phyloP scores from a whole-genome alignment of 2,888 invertebrate species.

The Eupeodes luniger region DNA sequence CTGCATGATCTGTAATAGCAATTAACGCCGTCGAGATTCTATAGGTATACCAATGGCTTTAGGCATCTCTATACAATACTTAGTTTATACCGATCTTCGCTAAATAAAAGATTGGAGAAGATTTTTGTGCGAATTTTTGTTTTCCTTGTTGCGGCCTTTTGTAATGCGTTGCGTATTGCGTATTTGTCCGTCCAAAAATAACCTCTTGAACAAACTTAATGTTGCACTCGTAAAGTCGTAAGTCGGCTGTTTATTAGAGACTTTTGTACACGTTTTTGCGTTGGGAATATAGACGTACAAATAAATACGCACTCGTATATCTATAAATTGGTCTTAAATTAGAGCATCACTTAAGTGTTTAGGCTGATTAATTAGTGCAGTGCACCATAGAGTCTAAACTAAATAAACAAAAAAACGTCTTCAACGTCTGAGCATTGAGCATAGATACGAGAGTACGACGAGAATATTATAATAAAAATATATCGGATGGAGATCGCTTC shows the following conservation, averaged over 20 bases:
- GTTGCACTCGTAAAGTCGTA: constrained; percentile 18
- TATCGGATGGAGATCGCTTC: constrained; percentile 29
- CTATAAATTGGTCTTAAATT: constrained; percentile 65
- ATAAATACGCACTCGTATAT: no score
- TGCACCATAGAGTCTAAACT: constrained; percentile 25
- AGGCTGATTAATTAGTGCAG: constrained; percentile 71
- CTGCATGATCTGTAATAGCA: constrained; percentile 70
- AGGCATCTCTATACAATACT: no score
- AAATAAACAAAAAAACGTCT: constrained; percentile 20
- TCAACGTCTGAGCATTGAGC: background rate
- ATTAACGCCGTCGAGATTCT: constrained; percentile 65
- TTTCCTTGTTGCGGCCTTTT: constrained; percentile 26
- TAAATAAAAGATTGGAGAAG: constrained; percentile 37
- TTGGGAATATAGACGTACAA: constrained; percentile 35
- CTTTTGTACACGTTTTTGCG: constrained; percentile 28
- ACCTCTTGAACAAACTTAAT: constrained; percentile 36
- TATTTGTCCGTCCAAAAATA: constrained; percentile 51
- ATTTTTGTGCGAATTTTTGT: constrained; percentile 12
- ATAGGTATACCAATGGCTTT: no score
- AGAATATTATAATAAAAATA: background rate
- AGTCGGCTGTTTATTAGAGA: constrained; percentile 14
- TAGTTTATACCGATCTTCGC: no score
- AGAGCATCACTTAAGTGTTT: constrained; percentile 68
- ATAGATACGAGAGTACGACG: no score
- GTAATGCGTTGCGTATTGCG: no score